phyloP scores from a whole-genome alignment of 2,113 vertebrate species.

The Dipodomys merriami region DNA sequence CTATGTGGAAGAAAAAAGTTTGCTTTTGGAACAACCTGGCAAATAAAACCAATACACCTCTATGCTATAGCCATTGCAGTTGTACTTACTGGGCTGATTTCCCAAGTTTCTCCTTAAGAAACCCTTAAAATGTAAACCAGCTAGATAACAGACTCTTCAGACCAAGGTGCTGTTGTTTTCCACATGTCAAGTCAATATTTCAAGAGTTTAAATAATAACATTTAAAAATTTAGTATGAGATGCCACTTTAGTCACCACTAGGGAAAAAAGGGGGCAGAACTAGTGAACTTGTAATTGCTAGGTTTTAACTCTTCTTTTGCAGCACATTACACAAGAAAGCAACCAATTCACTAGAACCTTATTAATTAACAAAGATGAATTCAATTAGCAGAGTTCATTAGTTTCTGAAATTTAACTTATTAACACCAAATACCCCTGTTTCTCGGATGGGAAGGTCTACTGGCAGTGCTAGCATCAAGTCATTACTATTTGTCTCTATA shows the following conservation, averaged over 20 bases:
- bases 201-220: conserved; percentile 59
- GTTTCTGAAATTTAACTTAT: conserved; percentile 82
- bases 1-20: conserved; percentile 28
- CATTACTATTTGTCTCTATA: conserved; percentile 77
- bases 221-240: conserved; percentile 45
- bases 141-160: conserved; percentile 48
- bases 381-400: conserved; percentile 82
- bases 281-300: conserved; percentile 66
- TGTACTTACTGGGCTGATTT: conserved; percentile 61
- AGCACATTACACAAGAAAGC: conserved; percentile 71
- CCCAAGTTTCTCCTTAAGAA: conserved; percentile 74
- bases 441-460: conserved; percentile 76
- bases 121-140: conserved; percentile 68
- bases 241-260: conserved; percentile 47
- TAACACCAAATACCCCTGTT: conserved; percentile 76
- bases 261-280: conserved; percentile 52
- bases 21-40: conserved; percentile 34
- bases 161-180: neutral
- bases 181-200: conserved; percentile 50
- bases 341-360: conserved; percentile 78
- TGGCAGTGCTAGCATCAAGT: conserved; percentile 70
- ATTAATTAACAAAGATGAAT: conserved; percentile 83
- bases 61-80: neutral
- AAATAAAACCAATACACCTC: conserved; percentile 54
- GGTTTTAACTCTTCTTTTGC: conserved; percentile 66